A percentile compares a stretch with the other conserved stretches of the same genome.
phyloP scores from a whole-genome alignment of 2,888 invertebrate genomes.

The Rhogogaster chlorosoma region DNA sequence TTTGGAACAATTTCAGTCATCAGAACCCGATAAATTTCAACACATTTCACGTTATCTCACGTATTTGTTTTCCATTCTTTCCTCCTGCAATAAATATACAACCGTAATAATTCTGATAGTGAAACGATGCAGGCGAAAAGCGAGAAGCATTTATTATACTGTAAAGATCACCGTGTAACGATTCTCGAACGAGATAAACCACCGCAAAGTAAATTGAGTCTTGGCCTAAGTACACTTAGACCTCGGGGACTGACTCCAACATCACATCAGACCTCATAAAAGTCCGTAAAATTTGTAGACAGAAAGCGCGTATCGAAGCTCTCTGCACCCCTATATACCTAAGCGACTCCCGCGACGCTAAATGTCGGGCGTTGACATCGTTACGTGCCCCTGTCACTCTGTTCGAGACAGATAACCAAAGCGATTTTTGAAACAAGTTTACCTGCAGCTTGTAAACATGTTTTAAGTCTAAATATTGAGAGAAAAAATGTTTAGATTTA shows the following conservation, averaged over 20 bases:
- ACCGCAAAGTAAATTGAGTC: conserved; percentile 21
- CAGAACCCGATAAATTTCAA: neutral
- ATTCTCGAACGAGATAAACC: neutral
- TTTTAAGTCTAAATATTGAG: neutral
- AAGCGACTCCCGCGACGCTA: neutral
- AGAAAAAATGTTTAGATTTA: neutral
- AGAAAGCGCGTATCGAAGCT: neutral
- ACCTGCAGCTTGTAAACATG: conserved; percentile 4
- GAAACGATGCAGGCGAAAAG: neutral
- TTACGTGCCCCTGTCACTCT: conserved; percentile 23
- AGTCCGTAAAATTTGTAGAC: conserved; percentile 4
- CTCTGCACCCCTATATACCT: neutral
- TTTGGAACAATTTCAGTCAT: neutral
- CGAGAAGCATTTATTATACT: neutral
- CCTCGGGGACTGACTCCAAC: neutral
- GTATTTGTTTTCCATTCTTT: neutral
- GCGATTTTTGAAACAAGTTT: conserved; percentile 5
- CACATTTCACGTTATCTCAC: neutral
- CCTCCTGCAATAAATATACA: neutral
- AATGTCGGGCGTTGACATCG: conserved; percentile 23
- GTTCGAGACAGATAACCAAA: conserved; percentile 25
- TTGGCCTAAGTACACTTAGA: conserved; percentile 8
- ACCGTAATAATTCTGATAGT: neutral
- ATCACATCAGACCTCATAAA: conserved; percentile 28
- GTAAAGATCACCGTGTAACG: neutral